These are phyloP conservation scores for Zeuzera pyrina DNA, from an alignment of 2,888 invertebrate species.

Conservation along the genomic window DNA sequence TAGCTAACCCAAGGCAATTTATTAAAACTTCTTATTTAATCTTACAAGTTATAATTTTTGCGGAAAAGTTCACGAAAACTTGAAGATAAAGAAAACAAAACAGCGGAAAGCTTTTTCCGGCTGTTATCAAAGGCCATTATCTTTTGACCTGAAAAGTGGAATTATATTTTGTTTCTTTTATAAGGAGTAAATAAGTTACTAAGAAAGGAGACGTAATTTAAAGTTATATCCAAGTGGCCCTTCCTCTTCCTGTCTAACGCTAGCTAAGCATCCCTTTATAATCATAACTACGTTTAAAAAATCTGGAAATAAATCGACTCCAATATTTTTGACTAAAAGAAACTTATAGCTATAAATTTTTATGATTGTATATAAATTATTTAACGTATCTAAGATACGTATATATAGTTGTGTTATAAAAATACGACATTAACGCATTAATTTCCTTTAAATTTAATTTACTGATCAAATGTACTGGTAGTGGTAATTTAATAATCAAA, in stretches of 20 bases:
- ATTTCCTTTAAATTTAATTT: too few species aligned
- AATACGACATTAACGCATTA: too few species aligned
- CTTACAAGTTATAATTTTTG: conserved; percentile 67
- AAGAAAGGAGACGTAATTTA: conserved; percentile 59
- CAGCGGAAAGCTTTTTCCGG: conserved; percentile 71
- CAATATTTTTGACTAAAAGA: too few species aligned
- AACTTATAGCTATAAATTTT: too few species aligned
- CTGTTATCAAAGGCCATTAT: conserved; percentile 70
- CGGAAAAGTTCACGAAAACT: conserved; percentile 61
- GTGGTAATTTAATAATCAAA: too few species aligned
- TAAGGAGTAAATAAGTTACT: conserved; percentile 66
- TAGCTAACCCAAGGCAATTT: conserved; percentile 54
- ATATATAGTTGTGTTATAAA: too few species aligned
- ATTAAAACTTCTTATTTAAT: conserved; percentile 69
- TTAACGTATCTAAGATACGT: too few species aligned
- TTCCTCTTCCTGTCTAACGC: background rate
- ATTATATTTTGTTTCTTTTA: conserved; percentile 68
- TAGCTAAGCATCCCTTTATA: too few species aligned
- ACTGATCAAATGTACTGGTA: too few species aligned
- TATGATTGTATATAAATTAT: too few species aligned
- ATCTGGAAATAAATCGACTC: too few species aligned
- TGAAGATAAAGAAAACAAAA: conserved; percentile 68
- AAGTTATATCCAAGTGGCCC: conserved; percentile 39
- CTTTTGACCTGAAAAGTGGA: conserved; percentile 68
- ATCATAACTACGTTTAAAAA: too few species aligned